Conservation (phyloP, 2,888 invertebrate species). For the Stramonita haemastoma region DNA sequence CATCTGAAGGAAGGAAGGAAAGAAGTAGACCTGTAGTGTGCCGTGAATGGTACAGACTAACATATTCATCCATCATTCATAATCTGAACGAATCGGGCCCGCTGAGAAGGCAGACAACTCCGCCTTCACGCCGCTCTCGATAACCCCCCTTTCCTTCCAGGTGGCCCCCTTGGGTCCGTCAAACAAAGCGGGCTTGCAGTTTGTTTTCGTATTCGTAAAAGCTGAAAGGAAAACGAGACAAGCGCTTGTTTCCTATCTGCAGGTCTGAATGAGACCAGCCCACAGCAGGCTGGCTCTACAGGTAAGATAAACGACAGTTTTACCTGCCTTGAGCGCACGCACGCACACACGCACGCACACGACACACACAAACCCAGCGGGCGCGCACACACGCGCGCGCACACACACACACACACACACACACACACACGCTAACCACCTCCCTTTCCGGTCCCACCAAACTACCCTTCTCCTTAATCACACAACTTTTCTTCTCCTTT, state of each 20-base stretch:
- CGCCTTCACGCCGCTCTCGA: background rate
- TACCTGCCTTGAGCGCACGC: background rate
- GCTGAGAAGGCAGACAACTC: conserved; percentile 3
- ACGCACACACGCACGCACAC: too few species aligned
- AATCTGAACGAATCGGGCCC: conserved; percentile 9
- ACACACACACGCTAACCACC: too few species aligned
- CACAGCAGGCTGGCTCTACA: background rate
- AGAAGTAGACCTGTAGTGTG: background rate
- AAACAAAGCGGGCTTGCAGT: background rate
- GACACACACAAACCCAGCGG: too few species aligned
- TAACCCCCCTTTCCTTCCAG: background rate
- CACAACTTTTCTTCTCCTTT: too few species aligned
- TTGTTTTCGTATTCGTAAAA: background rate
- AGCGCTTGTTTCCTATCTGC: background rate
- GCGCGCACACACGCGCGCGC: too few species aligned
- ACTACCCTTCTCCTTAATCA: too few species aligned
- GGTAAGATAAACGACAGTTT: background rate
- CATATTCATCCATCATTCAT: background rate
- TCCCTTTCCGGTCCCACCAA: too few species aligned
- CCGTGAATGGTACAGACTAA: background rate
- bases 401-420: too few species aligned
- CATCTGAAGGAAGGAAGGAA: background rate
- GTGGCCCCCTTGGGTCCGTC: conserved; percentile 1
- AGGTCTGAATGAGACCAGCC: background rate
- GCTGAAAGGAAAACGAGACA: background rate